phyloP scores from a whole-genome alignment of 2,113 vertebrate genomes.

The Sinosuthora webbiana region DNA sequence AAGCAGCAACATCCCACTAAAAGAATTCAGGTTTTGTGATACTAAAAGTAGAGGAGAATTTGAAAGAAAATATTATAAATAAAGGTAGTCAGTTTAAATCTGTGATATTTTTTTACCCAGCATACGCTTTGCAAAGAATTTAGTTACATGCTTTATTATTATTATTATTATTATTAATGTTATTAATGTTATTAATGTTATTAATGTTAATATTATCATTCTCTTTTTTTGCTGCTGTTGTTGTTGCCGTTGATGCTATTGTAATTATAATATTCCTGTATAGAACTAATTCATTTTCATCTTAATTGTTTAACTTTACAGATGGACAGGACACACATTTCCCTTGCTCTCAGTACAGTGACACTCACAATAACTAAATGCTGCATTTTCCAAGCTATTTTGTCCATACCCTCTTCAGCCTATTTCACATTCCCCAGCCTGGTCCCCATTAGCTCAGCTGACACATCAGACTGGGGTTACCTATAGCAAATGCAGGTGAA shows the following conservation, averaged over 20 bases:
- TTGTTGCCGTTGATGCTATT: background rate
- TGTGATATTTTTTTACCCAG: background rate
- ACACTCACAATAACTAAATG: background rate
- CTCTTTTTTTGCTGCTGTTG: no score
- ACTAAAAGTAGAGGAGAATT: background rate
- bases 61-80: background rate
- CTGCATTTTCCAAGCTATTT: background rate
- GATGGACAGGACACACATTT: background rate
- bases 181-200: background rate
- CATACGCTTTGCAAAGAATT: background rate
- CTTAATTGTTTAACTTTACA: background rate
- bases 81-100: background rate
- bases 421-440: background rate
- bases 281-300: background rate
- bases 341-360: background rate
- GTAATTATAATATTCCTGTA: background rate
- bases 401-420: background rate
- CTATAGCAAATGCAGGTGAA: background rate
- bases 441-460: background rate
- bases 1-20: background rate
- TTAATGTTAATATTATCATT: no score
- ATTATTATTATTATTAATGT: background rate
- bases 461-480: background rate
- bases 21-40: background rate
- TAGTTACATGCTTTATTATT: background rate